Conservation (phyloP, 2,888 invertebrate species). For the Glaucopsyche alexis region DNA sequence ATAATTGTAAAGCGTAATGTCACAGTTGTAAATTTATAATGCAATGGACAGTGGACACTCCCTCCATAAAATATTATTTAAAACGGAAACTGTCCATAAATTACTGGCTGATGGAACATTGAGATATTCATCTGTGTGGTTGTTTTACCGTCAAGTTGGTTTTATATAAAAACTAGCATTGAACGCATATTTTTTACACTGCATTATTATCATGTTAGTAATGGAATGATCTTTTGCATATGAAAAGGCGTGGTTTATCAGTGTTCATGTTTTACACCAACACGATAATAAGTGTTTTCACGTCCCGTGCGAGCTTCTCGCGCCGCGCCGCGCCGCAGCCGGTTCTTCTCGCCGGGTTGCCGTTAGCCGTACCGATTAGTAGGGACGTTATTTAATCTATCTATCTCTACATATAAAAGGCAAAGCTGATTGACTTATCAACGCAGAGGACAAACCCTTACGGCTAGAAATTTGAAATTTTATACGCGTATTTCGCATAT, state of each 20-base stretch:
- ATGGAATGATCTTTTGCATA: slow-evolving; percentile 5
- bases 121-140: slow-evolving; percentile 5
- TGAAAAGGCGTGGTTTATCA: not conserved
- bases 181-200: not conserved
- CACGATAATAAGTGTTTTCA: no score
- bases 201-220: not conserved
- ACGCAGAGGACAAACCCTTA: no score
- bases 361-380: no score
- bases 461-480: no score
- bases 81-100: slow-evolving; percentile 21
- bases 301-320: no score
- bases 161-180: not conserved
- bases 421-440: no score
- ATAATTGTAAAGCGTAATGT: not conserved
- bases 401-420: no score
- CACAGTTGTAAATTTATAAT: not conserved
- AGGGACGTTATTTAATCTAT: no score
- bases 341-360: no score
- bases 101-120: not conserved
- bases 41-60: not conserved
- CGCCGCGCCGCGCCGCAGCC: no score
- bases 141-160: slow-evolving; percentile 7
- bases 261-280: not conserved
- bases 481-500: no score
- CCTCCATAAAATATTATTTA: not conserved